Evolutionary conservation across 2,888 invertebrate species (phyloP).

Genomic region (Diplolepis rosae): DNA sequence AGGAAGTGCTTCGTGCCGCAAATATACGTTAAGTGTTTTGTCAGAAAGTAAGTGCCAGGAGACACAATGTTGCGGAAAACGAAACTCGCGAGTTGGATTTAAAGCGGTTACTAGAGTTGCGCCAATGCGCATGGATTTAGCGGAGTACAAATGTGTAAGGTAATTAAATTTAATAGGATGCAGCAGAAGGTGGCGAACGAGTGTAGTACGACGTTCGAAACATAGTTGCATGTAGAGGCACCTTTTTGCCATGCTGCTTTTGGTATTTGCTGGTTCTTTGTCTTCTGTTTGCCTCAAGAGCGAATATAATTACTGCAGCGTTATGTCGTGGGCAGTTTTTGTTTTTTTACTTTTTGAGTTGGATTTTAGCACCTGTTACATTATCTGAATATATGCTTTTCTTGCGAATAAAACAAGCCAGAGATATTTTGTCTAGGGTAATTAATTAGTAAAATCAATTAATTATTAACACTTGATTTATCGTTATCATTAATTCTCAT

Average conservation of each 20-base stretch:
- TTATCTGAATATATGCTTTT: background rate
- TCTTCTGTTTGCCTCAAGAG: background rate
- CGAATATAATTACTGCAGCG: background rate
- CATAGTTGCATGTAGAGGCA: constrained; percentile 17
- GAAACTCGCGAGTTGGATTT: constrained; percentile 11
- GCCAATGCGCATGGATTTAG: background rate
- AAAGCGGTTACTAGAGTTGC: constrained; percentile 7
- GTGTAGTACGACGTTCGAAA: background rate
- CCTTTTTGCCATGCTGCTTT: background rate
- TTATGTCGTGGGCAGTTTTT: background rate
- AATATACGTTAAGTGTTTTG: background rate
- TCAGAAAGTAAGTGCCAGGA: background rate
- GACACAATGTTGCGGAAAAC: constrained; percentile 12
- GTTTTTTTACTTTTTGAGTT: background rate
- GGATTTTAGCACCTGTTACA: background rate
- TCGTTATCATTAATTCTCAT: no score
- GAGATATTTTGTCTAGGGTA: no score
- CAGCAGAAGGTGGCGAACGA: constrained; percentile 1
- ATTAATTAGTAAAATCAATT: no score
- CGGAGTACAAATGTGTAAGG: constrained; percentile 15
- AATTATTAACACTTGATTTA: no score
- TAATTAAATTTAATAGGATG: constrained; percentile 29
- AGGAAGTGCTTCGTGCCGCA: background rate
- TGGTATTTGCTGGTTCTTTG: background rate
- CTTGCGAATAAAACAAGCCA: no score